Evolutionary conservation across 2,888 invertebrate genomes (phyloP), one percentile per base, ranked within the genome.

Genomic region (Anaspis maculata): DNA sequence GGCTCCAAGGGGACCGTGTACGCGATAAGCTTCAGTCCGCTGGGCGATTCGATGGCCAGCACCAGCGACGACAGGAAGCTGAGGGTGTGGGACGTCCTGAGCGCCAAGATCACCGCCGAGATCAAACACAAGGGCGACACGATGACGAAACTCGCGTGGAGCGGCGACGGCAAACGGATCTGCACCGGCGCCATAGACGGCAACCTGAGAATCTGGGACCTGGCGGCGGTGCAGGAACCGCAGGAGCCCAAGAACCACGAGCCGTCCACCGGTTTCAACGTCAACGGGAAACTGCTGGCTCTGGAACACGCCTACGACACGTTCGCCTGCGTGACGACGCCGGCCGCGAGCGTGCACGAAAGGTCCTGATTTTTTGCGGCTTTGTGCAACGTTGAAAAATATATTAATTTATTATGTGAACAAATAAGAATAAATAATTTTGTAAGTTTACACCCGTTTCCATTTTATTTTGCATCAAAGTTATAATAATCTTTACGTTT

Each of bases 1-100:
- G 89, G 85, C 6, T 83, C 87, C 50, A 76, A 82, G 46, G 83
- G 80, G 15, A 73, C 78, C 1, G 74, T 94, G 13, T 76, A 82
- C 38, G 70, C 81, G 34, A 66, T 94, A 34, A 79, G 83, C 13
- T 94, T 92, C 67, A 85, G 89, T 58, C 85, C 88, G 0, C 76
- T 82, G 54, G 94, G 95, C 25, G 77, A 82, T 54, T 78, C 79
- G 60, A 68, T 95, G 32, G 90, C 90, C 7, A 85, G 84, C 46
- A 87, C 84, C 21, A 90, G 88, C 42, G 83, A 83, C 49, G 83
- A 83, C 55, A 72, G 77, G 48, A 71, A 73, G 48, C 73, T 85
- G 10, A 71, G 76, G 60, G 69, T 85, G 12, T 86, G 84, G 84
- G 83, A 85, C 56, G 57, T 86, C 42, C 70, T 76, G 3, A 71